A percentile compares a stretch with the other conserved stretches of the same genome.
phyloP scores from a whole-genome alignment of 2,888 invertebrate genomes.

The Electrophaes corylata region DNA sequence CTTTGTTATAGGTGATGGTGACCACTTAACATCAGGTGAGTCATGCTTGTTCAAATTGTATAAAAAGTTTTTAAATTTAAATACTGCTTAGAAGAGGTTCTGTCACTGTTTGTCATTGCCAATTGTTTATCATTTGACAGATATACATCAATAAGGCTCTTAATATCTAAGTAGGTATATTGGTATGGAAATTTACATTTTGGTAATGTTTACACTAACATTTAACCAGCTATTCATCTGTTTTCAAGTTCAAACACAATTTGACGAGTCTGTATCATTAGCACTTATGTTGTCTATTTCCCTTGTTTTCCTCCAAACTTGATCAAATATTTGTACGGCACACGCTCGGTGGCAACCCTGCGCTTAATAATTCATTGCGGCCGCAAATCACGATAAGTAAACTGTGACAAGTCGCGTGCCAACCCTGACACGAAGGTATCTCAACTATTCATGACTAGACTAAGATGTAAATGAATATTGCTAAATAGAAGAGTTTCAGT shows the following conservation, averaged over 20 bases:
- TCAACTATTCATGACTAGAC: slow-evolving; percentile 22
- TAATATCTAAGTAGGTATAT: too few relatives aligned
- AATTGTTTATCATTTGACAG: too few relatives aligned
- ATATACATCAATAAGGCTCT: too few relatives aligned
- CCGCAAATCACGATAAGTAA: slow-evolving; percentile 57
- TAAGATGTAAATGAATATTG: slow-evolving; percentile 23
- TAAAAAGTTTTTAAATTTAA: too few relatives aligned
- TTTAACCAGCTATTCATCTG: too few relatives aligned
- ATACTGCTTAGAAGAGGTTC: too few relatives aligned
- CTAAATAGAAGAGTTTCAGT: background rate
- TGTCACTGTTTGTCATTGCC: too few relatives aligned
- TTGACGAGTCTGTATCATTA: background rate
- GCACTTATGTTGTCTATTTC: slow-evolving; percentile 8
- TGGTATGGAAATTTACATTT: too few relatives aligned
- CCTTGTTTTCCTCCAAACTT: slow-evolving; percentile 27
- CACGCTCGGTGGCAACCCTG: slow-evolving; percentile 28
- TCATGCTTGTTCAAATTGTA: too few relatives aligned
- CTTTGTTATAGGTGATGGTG: too few relatives aligned
- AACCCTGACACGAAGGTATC: slow-evolving; percentile 27
- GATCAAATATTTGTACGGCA: slow-evolving; percentile 35
- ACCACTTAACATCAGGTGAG: too few relatives aligned
- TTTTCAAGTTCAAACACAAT: background rate
- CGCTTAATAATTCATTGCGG: slow-evolving; percentile 53
- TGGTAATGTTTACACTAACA: too few relatives aligned
- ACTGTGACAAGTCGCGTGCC: slow-evolving; percentile 57